Percentiles rank a stretch among this genome's conserved stretches.
Evolutionary conservation across 1,140 invertebrate species (phyloP).

Genomic region (Scaptomyza montana): DNA sequence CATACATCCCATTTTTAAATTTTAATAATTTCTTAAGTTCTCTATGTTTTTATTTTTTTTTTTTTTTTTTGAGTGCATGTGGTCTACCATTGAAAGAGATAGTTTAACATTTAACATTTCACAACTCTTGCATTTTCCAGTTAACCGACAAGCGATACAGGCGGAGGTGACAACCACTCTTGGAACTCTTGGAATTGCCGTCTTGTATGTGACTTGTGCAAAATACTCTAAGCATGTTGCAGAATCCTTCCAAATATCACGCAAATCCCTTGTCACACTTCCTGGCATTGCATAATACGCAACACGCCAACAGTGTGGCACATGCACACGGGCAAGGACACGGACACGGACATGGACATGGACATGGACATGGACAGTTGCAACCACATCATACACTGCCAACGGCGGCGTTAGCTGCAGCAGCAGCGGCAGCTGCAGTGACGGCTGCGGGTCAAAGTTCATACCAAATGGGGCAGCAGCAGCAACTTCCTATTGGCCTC

Average conservation of each 20-base stretch:
- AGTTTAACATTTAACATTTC: constrained; percentile 48
- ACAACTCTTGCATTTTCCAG: constrained; percentile 38
- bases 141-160: constrained; percentile 19
- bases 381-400: constrained; percentile 74
- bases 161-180: constrained; percentile 5
- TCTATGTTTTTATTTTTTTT: too few relatives aligned
- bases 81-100: constrained; percentile 10
- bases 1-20: too few relatives aligned
- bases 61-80: neutral
- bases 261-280: constrained; percentile 83
- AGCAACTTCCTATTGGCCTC: constrained; percentile 58
- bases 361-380: too few relatives aligned
- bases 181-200: constrained; percentile 8
- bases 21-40: too few relatives aligned
- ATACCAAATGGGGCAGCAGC: constrained; percentile 71
- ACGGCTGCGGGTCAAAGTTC: constrained; percentile 76
- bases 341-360: constrained; percentile 31
- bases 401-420: constrained; percentile 65
- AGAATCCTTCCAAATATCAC: constrained; percentile 84
- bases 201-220: constrained; percentile 33
- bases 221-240: constrained; percentile 81
- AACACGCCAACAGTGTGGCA: constrained; percentile 53
- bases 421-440: constrained; percentile 57
- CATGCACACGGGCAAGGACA: constrained; percentile 34
- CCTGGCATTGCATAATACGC: constrained; percentile 81